Evolutionary conservation across 92 coral and sea anemone species (phyloP), one percentile per base, ranked within the genome.

Genomic region (Phenganax stokvisi): DNA sequence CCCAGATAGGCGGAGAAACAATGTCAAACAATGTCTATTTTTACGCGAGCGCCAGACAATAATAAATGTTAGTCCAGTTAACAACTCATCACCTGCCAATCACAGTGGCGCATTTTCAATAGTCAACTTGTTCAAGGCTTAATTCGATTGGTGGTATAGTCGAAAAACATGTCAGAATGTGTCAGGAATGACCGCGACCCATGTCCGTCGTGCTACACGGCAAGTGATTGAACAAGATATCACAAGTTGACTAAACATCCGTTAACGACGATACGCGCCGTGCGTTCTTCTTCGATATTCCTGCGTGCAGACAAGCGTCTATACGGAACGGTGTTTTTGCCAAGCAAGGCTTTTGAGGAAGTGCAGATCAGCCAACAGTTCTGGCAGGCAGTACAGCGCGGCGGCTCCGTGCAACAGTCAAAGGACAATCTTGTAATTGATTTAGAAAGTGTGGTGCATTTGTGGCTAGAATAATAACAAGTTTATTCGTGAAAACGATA

Each of bases 31-130:
- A 86, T 86, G 98, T 94, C 98, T 89, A 65, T 88, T 87, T 90
- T 89, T 94, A 88, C 88, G 93, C 91, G 92, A 90, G 91, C 92
- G 92, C 83, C 76, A 92, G 97, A 94, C 98, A 94, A 94, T 90
- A 94, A 94, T 94, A 92, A 94, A 94, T 94, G 98, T 94, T 92
- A 87, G 93, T 88, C 92, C 90, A 92, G 98, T 94, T 94, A 94
- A 94, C 98, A 94, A 94, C 96, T 90, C 91, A 86, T 47, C 53
- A 31, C 89, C 90, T 85, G 92, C 97, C 98, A 94, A 94, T 94
- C 98, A 92, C 66, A 83, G 80, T 85, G 87, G 70, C 92, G 89
- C 89, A 80, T 92, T 92, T 86, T 92, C 97, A 92, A 94, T 94
- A 94, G 97, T 85, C 85, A 86, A 92, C 93, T 92, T 94, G 98